Evolutionary conservation across 2,797 vertebrate species (phyloP).

Genomic region (Sebastes matsubarae): DNA sequence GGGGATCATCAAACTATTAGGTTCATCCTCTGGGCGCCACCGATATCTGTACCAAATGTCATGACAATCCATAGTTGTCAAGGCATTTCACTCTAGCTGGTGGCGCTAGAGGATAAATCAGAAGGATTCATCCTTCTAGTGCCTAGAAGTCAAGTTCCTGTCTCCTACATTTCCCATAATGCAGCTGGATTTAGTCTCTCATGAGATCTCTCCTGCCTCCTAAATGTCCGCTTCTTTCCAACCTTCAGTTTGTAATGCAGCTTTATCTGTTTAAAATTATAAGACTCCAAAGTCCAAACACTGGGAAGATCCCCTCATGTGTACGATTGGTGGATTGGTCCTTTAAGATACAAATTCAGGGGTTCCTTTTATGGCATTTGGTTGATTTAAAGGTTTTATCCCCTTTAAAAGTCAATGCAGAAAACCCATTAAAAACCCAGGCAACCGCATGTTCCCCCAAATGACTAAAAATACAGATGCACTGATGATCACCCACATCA

Average conservation of each 20-base stretch:
- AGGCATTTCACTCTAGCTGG: background rate
- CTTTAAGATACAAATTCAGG: background rate
- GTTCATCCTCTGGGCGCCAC: background rate
- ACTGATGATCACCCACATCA: background rate
- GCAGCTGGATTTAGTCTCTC: background rate
- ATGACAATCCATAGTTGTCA: background rate
- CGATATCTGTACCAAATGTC: background rate
- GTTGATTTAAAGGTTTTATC: background rate
- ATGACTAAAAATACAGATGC: background rate
- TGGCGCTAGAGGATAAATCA: background rate
- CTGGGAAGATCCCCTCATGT: background rate
- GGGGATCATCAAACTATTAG: background rate
- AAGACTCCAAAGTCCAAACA: background rate
- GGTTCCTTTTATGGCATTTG: background rate
- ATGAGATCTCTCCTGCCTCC: background rate
- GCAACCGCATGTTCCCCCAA: background rate
- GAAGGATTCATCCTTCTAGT: background rate
- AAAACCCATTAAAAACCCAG: background rate
- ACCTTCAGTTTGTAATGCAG: background rate
- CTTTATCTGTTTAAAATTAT: background rate
- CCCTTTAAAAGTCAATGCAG: background rate
- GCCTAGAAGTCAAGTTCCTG: background rate
- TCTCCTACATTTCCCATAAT: background rate
- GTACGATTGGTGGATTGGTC: background rate
- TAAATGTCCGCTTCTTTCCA: background rate